Percentiles rank a stretch among this genome's conserved stretches.
Conservation (phyloP, 2,113 vertebrate genomes). For the Hystrix brachyura region DNA sequence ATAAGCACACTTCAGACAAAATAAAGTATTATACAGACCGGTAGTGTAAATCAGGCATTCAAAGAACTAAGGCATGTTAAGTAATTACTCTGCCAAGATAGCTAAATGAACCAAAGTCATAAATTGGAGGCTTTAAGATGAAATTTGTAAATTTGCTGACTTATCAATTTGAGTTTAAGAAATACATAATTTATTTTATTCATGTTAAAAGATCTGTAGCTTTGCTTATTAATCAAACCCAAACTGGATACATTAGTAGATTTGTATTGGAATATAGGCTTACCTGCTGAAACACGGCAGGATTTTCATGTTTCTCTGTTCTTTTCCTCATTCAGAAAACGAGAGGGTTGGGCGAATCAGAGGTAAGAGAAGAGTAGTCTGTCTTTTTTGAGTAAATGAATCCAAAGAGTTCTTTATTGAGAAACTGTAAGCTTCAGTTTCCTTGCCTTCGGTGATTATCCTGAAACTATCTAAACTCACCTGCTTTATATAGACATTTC, state of each 20-base stretch:
- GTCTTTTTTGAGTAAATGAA: background rate
- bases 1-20: conserved; percentile 34
- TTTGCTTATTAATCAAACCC: conserved; percentile 46
- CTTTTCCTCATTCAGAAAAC: background rate
- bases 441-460: background rate
- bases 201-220: background rate
- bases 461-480: background rate
- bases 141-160: conserved; percentile 54
- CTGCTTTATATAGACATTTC: background rate
- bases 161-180: conserved; percentile 29
- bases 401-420: background rate
- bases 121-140: conserved; percentile 59
- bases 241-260: background rate
- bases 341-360: background rate
- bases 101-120: conserved; percentile 56
- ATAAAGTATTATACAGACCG: conserved; percentile 30
- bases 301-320: background rate
- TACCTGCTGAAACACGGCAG: background rate
- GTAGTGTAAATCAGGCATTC: background rate
- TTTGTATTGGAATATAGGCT: background rate
- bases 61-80: background rate
- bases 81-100: conserved; percentile 57
- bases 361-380: background rate
- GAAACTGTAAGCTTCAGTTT: background rate
- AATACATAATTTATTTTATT: conserved; percentile 46